Evolutionary conservation across 2,797 vertebrate genomes (phyloP).

Genomic region (Smutsia temminckii): DNA sequence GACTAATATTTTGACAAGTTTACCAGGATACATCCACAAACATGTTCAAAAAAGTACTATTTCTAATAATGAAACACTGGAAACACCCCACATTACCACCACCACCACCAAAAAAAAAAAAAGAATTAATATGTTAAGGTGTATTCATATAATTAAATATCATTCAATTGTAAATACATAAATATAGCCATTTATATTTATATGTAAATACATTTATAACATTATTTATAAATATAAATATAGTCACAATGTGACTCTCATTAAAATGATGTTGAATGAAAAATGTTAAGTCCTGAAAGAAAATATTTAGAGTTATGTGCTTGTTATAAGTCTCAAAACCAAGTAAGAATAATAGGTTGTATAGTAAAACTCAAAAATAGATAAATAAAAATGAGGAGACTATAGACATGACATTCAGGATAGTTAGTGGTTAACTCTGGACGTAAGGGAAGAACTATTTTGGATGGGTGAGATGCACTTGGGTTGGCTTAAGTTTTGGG

Average conservation of each 20-base stretch:
- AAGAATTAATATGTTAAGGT: not conserved
- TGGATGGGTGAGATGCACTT: not conserved
- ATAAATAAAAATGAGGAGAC: not conserved
- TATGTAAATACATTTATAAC: not conserved
- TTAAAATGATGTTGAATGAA: not conserved
- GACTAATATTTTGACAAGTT: not conserved
- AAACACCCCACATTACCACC: not conserved
- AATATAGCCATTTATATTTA: not conserved
- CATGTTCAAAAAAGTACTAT: not conserved
- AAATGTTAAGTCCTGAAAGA: not conserved
- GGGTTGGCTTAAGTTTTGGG: not conserved
- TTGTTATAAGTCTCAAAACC: not conserved
- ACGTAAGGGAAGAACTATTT: not conserved
- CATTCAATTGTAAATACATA: not conserved
- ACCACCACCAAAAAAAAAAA: not conserved
- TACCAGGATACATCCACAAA: not conserved
- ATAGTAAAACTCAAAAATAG: not conserved
- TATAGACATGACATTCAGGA: not conserved
- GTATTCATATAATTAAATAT: not conserved
- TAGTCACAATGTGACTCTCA: not conserved
- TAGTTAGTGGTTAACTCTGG: not conserved
- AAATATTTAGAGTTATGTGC: not conserved
- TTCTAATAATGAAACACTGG: not conserved
- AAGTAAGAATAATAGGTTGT: not conserved
- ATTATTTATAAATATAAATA: not conserved